Base-by-base conservation (phyloP, 1,140 invertebrate species). In the Whitmania pigra region DNA sequence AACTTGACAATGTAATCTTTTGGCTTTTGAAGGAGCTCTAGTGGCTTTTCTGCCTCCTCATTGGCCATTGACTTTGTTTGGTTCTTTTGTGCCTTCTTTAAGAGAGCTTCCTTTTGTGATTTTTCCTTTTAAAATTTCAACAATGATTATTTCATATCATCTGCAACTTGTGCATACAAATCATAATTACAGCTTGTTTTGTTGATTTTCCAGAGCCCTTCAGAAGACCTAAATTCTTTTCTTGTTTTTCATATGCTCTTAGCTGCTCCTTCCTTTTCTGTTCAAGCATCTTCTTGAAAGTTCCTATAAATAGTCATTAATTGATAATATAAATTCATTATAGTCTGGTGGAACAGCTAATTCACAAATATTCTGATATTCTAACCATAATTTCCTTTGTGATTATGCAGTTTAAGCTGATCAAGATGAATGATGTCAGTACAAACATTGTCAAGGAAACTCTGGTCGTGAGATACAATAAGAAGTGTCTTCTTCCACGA, bases 171-270 rank as follows among this genome's bases (percentile, higher is more conserved):
- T 29, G 36, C 9, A 49, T 76, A 68, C 68, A 72, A 74, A 69
- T 40, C 72, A 71, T 72, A 84, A 85, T 84, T 81, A 88, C 88
- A 0, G 94, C 94, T 76, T 89, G 87, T 82, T 97, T 98, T 79
- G 92, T 94, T 5, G 93, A 96, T 78, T 94, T 89, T 67, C 96
- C 96, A 53, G 91, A 88, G 7, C 91, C 88, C 85, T 99, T 99
- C 80, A 98, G 78, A 72, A 96, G 93, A 77, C 92, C 93, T 0
- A 99, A 80, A 66, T 88, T 85, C 82, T 97, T 98, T 79, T 98
- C 94, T 81, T 99, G 96, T 79, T 97, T 97, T 79, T 99, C 96
- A 81, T 92, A 99, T 75, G 96, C 93, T 80, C 98, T 98, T n/a
- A 90, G 84, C 85, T 90, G 89, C 82, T 99, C 94, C 78, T 92